Evolutionary conservation across 2,797 vertebrate genomes (phyloP).

Genomic region (Tamandua tetradactyla): DNA sequence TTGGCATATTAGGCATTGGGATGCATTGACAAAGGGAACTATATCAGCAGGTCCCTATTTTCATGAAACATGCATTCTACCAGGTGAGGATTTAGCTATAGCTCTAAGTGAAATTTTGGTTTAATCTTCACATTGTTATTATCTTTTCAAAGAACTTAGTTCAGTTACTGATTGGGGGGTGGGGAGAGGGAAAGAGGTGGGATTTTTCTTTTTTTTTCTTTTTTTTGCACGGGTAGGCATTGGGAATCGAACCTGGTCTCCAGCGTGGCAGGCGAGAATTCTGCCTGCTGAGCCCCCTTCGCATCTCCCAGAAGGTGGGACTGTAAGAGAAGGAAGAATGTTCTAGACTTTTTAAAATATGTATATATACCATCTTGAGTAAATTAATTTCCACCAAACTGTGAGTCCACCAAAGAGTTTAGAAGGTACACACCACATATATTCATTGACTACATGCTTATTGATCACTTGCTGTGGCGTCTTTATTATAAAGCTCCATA

Average conservation of each 20-base stretch:
- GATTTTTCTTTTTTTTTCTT: background rate
- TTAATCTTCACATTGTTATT: background rate
- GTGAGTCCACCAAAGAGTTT: background rate
- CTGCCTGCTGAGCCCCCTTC: no score
- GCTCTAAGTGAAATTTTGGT: background rate
- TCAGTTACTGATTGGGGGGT: constrained; percentile 8
- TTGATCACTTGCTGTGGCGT: background rate
- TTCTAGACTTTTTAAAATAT: no score
- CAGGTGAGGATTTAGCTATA: background rate
- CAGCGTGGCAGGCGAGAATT: no score
- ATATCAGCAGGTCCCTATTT: background rate
- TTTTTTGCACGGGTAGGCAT: no score
- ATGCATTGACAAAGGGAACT: background rate
- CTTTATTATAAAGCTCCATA: background rate
- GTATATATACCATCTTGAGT: background rate
- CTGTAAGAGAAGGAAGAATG: constrained; percentile 29
- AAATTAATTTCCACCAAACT: background rate
- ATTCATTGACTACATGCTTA: background rate
- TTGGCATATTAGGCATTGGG: background rate
- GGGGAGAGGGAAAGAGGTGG: background rate
- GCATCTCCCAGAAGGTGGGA: no score
- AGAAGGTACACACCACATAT: background rate
- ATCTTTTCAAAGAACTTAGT: constrained; percentile 39
- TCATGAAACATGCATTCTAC: background rate
- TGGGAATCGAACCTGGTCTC: no score